phyloP scores from a whole-genome alignment of 2,113 vertebrate genomes.

The Cavia porcellus region DNA sequence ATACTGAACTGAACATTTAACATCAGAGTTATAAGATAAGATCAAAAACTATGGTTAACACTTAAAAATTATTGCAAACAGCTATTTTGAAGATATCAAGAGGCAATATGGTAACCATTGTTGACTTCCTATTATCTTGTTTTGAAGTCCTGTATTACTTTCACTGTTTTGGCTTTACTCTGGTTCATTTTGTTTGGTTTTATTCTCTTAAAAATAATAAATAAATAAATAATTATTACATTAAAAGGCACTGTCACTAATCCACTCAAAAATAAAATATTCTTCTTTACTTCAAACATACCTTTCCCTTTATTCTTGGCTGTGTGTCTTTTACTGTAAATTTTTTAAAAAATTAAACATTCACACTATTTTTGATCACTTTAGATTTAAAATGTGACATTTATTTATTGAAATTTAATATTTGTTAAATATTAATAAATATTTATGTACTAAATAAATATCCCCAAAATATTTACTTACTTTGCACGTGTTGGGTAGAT shows the following conservation, averaged over 20 bases:
- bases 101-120: too few species aligned
- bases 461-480: neutral
- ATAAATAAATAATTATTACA: neutral
- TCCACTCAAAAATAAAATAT: neutral
- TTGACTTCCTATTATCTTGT: too few species aligned
- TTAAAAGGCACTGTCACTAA: neutral
- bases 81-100: too few species aligned
- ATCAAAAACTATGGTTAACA: neutral
- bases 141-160: too few species aligned
- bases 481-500: neutral
- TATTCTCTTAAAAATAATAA: too few species aligned
- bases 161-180: too few species aligned
- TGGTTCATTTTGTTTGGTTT: too few species aligned
- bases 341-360: neutral
- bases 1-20: neutral
- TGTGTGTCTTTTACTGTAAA: neutral
- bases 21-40: neutral
- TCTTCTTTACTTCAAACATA: neutral
- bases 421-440: neutral
- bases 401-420: neutral
- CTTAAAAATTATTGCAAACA: neutral
- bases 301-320: neutral
- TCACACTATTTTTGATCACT: neutral
- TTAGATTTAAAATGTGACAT: neutral
- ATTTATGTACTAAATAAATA: neutral